A percentile compares a stretch with the other conserved stretches of the same genome.
These are phyloP conservation scores for Nineta flava DNA, from an alignment of 2,888 invertebrate species.

Conservation along the genomic window DNA sequence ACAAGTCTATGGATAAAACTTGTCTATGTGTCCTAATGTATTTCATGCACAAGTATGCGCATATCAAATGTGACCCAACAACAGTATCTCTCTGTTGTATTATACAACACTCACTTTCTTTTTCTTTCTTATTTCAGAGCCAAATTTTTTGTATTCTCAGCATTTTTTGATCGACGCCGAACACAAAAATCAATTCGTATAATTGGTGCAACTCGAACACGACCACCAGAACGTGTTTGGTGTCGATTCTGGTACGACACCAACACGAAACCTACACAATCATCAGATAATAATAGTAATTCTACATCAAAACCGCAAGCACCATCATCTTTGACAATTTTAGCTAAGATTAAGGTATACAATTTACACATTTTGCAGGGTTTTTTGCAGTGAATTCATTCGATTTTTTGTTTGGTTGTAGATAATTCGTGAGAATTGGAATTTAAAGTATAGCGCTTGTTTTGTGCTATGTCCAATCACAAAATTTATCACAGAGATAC, in stretches of 20 bases:
- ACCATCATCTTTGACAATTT: conserved; percentile 41
- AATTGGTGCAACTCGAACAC: conserved; percentile 78
- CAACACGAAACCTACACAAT: neutral
- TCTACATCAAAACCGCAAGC: conserved; percentile 10
- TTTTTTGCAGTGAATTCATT: neutral
- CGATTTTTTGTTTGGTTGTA: conserved; percentile 18
- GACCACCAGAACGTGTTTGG: conserved; percentile 65
- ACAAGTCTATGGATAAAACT: no score
- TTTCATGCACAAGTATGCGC: no score
- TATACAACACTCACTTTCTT: no score
- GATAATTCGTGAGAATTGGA: conserved; percentile 89
- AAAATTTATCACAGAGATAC: conserved; percentile 43
- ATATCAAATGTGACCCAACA: no score
- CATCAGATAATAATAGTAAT: conserved; percentile 19
- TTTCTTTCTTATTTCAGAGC: conserved; percentile 48
- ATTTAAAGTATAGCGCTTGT: conserved; percentile 79
- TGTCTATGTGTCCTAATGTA: no score
- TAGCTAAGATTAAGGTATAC: conserved; percentile 60
- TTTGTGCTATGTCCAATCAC: conserved; percentile 71
- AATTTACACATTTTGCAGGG: conserved; percentile 9
- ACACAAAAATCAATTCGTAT: conserved; percentile 54
- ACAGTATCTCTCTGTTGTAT: no score
- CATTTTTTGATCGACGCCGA: conserved; percentile 66
- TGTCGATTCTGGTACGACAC: conserved; percentile 60
- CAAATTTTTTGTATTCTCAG: conserved; percentile 84